phyloP scores from a whole-genome alignment of 2,113 vertebrate genomes.

The Hyaena hyaena region DNA sequence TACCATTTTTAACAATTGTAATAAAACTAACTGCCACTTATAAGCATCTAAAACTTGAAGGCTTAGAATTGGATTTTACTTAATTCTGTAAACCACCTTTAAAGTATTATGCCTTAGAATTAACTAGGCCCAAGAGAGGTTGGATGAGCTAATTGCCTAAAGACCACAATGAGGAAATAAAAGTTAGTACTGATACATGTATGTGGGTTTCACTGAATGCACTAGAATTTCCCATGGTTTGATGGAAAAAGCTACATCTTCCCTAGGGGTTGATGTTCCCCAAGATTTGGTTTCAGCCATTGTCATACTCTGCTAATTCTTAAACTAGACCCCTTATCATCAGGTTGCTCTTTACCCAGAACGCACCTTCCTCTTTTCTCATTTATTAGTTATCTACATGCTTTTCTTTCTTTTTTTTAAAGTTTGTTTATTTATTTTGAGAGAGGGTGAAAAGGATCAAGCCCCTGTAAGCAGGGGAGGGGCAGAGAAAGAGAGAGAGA shows the following conservation, averaged over 20 bases:
- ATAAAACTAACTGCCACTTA: neutral
- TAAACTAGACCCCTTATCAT: neutral
- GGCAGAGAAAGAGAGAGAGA: no score
- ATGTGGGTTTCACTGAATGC: accelerated
- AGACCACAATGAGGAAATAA: neutral
- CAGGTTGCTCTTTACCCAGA: neutral
- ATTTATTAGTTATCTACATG: neutral
- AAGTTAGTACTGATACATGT: neutral
- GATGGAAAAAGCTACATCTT: neutral
- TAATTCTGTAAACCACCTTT: neutral
- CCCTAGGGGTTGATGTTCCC: neutral
- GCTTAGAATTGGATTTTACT: neutral
- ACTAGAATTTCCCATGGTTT: neutral
- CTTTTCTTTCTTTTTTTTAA: neutral
- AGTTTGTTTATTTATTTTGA: no score
- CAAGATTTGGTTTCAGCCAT: neutral
- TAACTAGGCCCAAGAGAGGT: neutral
- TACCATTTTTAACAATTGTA: neutral
- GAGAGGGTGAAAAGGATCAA: no score
- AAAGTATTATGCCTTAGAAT: neutral
- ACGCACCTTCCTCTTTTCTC: neutral
- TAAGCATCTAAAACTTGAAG: neutral
- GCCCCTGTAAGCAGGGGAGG: no score
- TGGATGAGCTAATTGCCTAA: neutral
- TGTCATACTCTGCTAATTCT: neutral